Base-by-base conservation (phyloP, 2,888 invertebrate species). In the Caradrina kadenii region DNA sequence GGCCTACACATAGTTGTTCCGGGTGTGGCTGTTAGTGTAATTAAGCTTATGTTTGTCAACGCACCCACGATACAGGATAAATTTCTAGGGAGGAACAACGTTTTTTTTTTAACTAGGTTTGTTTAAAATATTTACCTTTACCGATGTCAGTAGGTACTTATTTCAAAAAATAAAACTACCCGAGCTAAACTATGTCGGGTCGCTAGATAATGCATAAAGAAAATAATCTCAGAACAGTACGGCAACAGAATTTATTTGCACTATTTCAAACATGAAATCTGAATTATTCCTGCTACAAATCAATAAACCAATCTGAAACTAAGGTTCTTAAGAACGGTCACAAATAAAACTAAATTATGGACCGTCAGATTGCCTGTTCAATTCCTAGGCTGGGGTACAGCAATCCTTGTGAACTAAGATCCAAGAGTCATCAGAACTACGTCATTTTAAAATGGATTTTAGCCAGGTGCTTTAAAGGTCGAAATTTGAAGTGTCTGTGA, bases 321-420 rank as follows among this genome's bases (percentile, higher is more conserved):
- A 59, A 54, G 42, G 58, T n/a, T 54, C 22, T 8, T 35, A 68
- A 54, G 19, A 49, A 73, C 17, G 48, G 42, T 60, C 52, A 35
- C 31, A 49, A 65, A 63, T 59, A 76, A 79, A 79, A 62, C 60
- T 73, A 59, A 73, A 65, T 66, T 81, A 65, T 78, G 63, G 39
- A 66, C 50, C 31, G 48, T 73, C 50, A 53, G 73, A 72, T 76
- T 60, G 75, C 59, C 59, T n/a, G 59, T 66, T 60, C 42, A 52
- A 56, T 55, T 45, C 67, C 74, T 73, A 56, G 42, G 13, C 65
- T 22, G 50, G 50, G 50, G 53, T 59, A 42, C 15, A 79, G 42
- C 50, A 78, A 62, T 52, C 45, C 62, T 63, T 45, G 11, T 45
- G 45, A 11, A 17, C 45, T 45, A 17, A 17, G 45, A 45, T 45